Percentiles rank a stretch among this genome's conserved stretches.
These are phyloP conservation scores for Drosophila repleta DNA, from an alignment of 1,140 invertebrate genomes.

Conservation along the genomic window DNA sequence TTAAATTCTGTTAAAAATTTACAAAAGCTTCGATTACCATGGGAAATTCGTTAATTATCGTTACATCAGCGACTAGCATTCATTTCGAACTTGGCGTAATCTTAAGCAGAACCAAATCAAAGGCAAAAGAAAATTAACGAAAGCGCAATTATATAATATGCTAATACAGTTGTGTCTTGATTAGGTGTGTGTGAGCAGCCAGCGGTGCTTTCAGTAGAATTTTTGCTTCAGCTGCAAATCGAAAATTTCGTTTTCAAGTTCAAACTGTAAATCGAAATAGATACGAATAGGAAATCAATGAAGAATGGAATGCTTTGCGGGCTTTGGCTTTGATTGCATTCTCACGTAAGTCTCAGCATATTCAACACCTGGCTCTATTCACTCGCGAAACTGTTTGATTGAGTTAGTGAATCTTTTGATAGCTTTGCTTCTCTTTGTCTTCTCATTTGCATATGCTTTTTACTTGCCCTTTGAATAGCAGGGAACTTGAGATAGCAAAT, in stretches of 20 bases:
- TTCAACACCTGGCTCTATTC: too few species aligned
- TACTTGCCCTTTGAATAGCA: too few species aligned
- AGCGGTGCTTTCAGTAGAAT: constrained; percentile 21
- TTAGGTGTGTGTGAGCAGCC: constrained; percentile 57
- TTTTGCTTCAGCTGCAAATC: constrained; percentile 2
- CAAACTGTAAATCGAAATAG: constrained; percentile 11
- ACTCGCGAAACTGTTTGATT: constrained; percentile 52
- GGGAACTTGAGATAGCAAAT: too few species aligned
- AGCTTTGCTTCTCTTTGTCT: constrained; percentile 48
- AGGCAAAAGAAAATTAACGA: constrained; percentile 49
- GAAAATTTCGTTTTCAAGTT: constrained; percentile 12
- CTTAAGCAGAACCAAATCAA: constrained; percentile 20
- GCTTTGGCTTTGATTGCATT: too few species aligned
- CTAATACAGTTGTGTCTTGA: constrained; percentile 52
- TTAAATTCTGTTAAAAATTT: too few species aligned
- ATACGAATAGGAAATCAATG: neutral
- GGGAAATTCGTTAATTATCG: neutral
- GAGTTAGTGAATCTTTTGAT: constrained; percentile 54
- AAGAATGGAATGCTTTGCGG: too few species aligned
- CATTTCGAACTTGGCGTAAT: constrained; percentile 72
- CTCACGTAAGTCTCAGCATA: too few species aligned
- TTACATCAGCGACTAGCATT: constrained; percentile 19
- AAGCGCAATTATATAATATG: constrained; percentile 56
- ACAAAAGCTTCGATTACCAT: neutral
- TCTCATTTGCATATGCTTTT: too few species aligned